These are phyloP conservation scores for Automeris io DNA, from an alignment of 2,888 invertebrate genomes.

Conservation along the genomic window DNA sequence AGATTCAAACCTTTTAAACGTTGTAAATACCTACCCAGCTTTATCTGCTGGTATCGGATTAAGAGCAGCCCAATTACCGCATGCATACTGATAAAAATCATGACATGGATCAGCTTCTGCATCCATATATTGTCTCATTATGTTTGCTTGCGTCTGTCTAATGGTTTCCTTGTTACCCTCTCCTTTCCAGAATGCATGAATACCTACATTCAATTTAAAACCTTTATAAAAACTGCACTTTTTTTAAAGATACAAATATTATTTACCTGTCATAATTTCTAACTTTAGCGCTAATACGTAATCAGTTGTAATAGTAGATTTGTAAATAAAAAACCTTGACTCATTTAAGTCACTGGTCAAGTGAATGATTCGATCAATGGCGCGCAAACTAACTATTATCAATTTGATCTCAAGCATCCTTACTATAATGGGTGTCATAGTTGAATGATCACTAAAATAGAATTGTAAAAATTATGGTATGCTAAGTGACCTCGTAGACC, in stretches of 20 bases:
- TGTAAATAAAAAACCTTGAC: constrained; percentile 33
- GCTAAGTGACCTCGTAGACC: no score
- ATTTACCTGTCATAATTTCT: not conserved
- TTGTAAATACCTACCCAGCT: constrained; percentile 73
- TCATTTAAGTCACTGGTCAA: constrained; percentile 33
- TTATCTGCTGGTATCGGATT: constrained; percentile 94
- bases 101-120: constrained; percentile 83
- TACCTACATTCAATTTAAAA: constrained; percentile 31
- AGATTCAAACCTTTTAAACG: not conserved
- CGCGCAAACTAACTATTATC: constrained; percentile 20
- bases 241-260: no score
- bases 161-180: constrained; percentile 76
- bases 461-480: not conserved
- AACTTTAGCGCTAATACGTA: constrained; percentile 3
- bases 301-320: constrained; percentile 7
- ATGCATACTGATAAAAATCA: constrained; percentile 91
- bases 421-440: not conserved
- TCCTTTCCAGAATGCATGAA: constrained; percentile 78
- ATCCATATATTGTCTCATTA: constrained; percentile 89
- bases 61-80: constrained; percentile 89
- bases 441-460: not conserved
- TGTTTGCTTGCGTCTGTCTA: constrained; percentile 78
- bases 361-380: constrained; percentile 35
- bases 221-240: no score
- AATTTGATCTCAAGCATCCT: constrained; percentile 19